Conservation (phyloP, 2,113 vertebrate species). For the Lathamus discolor region DNA sequence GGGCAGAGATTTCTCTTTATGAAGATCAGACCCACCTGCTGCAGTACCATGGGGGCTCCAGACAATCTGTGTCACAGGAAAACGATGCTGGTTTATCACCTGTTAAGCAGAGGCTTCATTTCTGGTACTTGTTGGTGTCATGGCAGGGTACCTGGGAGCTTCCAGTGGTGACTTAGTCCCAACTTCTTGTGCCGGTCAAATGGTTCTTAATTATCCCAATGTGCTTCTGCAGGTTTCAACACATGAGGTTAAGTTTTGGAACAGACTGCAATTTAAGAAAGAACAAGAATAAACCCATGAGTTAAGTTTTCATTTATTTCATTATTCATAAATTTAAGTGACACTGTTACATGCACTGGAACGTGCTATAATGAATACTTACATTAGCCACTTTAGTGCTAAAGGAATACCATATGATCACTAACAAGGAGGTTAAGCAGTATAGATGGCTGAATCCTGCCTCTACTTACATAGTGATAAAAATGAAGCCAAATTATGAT, state of each 20-base stretch:
- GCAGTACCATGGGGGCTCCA: not conserved
- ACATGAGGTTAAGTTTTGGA: constrained; percentile 28
- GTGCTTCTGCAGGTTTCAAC: constrained; percentile 62
- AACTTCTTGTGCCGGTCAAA: constrained; percentile 21
- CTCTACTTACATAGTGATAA: not conserved
- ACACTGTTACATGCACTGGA: not conserved
- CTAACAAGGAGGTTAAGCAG: not conserved
- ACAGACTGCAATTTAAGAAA: not conserved
- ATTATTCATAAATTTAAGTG: not conserved
- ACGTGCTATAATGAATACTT: not conserved
- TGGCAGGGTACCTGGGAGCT: constrained; percentile 59
- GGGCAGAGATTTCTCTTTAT: not conserved
- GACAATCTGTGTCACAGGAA: fast-evolving
- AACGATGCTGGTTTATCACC: constrained; percentile 12
- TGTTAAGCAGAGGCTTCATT: not conserved
- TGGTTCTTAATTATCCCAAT: not conserved
- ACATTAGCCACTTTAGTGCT: not conserved
- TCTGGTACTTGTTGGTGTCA: not conserved
- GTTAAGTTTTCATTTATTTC: not conserved
- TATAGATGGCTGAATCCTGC: not conserved
- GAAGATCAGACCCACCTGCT: not conserved
- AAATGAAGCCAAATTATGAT: not conserved
- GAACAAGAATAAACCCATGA: not conserved
- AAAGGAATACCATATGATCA: not conserved
- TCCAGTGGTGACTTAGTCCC: constrained; percentile 42